These are phyloP conservation scores for Phaetusa simplex DNA, from an alignment of 2,113 vertebrate genomes.

Conservation along the genomic window DNA sequence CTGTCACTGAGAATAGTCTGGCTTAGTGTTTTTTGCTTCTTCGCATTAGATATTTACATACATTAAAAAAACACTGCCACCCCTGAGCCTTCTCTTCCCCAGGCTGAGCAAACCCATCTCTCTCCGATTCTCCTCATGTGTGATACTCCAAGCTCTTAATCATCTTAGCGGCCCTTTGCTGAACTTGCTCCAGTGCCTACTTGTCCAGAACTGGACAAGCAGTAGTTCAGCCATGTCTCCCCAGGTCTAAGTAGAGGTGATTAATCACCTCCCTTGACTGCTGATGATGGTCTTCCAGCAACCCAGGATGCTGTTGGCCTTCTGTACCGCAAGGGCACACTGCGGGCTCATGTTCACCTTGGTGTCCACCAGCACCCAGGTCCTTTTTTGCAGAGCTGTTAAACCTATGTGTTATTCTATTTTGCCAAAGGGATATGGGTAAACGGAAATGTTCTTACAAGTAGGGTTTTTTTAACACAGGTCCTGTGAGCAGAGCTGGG, in stretches of 20 bases:
- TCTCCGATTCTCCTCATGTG: background rate
- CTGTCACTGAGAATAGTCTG: background rate
- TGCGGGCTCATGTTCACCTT: background rate
- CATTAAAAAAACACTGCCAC: background rate
- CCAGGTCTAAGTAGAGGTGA: background rate
- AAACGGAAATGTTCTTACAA: background rate
- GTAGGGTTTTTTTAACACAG: background rate
- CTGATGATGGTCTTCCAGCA: background rate
- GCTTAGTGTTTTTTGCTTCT: background rate
- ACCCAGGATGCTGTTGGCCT: background rate
- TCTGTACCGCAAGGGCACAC: background rate
- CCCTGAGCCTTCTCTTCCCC: background rate
- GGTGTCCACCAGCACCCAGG: background rate
- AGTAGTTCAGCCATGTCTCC: background rate
- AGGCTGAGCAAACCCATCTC: background rate
- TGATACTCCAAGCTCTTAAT: background rate
- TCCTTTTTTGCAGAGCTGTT: background rate
- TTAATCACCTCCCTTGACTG: background rate
- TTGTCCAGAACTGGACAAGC: background rate
- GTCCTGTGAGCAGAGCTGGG: background rate
- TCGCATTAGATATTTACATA: background rate
- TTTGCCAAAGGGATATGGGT: background rate
- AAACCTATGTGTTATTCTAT: fast-evolving
- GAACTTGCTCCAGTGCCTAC: background rate
- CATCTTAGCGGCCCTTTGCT: background rate